phyloP scores from a whole-genome alignment of 2,113 vertebrate species.

The Gila orcuttii region DNA sequence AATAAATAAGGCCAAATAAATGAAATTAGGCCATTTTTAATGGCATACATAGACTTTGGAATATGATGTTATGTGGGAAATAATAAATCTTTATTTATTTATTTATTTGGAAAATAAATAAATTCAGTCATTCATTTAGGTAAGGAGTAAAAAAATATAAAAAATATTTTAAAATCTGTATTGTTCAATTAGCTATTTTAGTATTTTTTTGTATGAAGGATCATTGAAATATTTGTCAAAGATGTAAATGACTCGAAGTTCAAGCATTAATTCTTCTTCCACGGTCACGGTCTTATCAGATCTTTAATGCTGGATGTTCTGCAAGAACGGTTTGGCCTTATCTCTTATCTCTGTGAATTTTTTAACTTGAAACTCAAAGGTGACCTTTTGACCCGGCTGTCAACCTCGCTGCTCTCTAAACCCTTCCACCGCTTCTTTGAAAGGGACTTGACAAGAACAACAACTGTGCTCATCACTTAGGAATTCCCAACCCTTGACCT shows the following conservation, averaged over 20 bases:
- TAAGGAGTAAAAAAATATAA: no score
- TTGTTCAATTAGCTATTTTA: neutral
- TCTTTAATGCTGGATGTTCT: conserved; percentile 15
- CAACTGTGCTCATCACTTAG: conserved; percentile 66
- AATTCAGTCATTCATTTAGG: no score
- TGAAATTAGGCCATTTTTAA: no score
- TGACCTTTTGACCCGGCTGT: conserved; percentile 73
- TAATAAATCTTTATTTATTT: no score
- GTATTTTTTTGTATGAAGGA: neutral
- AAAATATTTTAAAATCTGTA: no score
- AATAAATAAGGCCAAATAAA: no score
- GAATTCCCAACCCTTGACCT: conserved; percentile 65
- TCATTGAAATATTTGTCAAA: neutral
- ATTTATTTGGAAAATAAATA: neutral
- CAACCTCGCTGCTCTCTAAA: conserved; percentile 61
- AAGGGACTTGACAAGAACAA: conserved; percentile 67
- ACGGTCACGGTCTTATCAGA: conserved; percentile 24
- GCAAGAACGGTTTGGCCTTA: conserved; percentile 35
- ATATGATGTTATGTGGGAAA: neutral
- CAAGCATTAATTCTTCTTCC: neutral
- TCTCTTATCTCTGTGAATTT: conserved; percentile 14
- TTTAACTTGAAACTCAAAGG: conserved; percentile 68
- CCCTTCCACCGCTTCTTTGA: conserved; percentile 62
- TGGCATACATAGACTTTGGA: neutral
- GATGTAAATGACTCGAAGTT: neutral